These are phyloP conservation scores for Urophycis tenuis DNA, from an alignment of 2,797 vertebrate genomes.

Conservation along the genomic window DNA sequence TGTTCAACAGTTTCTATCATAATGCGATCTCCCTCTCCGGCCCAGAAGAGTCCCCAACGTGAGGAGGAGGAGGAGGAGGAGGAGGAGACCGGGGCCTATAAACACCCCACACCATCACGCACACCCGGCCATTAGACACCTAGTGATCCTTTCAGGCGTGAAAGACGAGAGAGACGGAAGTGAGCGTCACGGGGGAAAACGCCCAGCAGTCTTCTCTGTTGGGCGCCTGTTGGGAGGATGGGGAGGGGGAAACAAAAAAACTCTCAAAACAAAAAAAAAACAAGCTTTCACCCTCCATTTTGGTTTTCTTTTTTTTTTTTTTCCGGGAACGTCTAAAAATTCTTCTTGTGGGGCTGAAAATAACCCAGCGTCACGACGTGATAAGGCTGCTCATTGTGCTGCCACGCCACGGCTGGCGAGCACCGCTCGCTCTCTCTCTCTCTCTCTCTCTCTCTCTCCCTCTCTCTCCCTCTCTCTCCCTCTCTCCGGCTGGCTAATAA, in stretches of 20 bases:
- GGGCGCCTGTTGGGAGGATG: background rate
- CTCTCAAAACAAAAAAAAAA: background rate
- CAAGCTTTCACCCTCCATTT: background rate
- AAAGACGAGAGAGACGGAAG: background rate
- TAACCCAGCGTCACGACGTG: conserved; percentile 43
- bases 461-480: no score
- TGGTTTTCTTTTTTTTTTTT: background rate
- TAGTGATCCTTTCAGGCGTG: background rate
- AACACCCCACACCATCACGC: background rate
- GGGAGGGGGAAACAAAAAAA: background rate
- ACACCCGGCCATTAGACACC: background rate
- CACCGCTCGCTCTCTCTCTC: background rate
- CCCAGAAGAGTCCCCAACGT: background rate
- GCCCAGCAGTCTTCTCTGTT: background rate
- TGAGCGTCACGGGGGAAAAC: background rate
- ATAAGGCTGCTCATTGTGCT: conserved; percentile 50
- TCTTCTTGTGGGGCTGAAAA: conserved; percentile 35
- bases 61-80: no score
- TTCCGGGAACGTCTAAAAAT: background rate
- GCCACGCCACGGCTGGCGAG: conserved; percentile 29
- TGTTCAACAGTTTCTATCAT: background rate
- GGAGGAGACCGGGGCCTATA: background rate
- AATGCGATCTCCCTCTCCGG: background rate
- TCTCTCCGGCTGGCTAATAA: conserved; percentile 55
- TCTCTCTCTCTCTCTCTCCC: no score